These are phyloP conservation scores for Apis cerana DNA, from an alignment of 1,140 invertebrate genomes.

Conservation along the genomic window DNA sequence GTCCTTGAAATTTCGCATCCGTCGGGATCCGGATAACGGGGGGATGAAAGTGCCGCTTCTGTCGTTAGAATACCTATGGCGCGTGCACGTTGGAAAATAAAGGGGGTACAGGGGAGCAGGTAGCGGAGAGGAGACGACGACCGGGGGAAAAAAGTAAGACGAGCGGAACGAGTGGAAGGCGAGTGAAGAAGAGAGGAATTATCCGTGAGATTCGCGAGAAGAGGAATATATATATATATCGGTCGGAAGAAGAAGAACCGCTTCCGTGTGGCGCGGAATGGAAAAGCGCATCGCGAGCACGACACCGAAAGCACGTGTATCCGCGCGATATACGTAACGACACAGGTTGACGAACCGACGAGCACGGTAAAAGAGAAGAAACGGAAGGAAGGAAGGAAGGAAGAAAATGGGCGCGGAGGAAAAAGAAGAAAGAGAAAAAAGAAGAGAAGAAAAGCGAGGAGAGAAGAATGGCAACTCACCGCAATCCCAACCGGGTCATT, in stretches of 20 bases:
- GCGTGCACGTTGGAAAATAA: slow-evolving; percentile 28
- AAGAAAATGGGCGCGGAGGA: neutral
- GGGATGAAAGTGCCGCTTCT: slow-evolving; percentile 56
- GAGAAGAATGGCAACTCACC: slow-evolving; percentile 70
- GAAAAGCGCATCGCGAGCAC: neutral
- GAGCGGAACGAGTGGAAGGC: neutral
- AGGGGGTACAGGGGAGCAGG: neutral
- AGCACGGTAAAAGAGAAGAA: neutral
- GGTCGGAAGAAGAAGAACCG: too few relatives aligned
- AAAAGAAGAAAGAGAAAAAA: neutral
- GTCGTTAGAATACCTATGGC: slow-evolving; percentile 35
- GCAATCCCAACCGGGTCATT: slow-evolving; percentile 77
- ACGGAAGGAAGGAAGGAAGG: neutral
- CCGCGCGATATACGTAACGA: slow-evolving; percentile 25
- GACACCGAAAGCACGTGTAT: slow-evolving; percentile 31
- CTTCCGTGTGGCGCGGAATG: neutral
- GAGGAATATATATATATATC: neutral
- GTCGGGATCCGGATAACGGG: slow-evolving; percentile 31
- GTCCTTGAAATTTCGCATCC: slow-evolving; percentile 48
- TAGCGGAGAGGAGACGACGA: neutral
- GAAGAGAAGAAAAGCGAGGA: slow-evolving; percentile 1
- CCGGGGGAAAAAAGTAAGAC: neutral
- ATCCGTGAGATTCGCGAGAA: neutral
- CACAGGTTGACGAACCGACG: slow-evolving; percentile 39
- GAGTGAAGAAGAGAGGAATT: neutral